phyloP scores from a whole-genome alignment of 2,113 vertebrate species.

The Vidua macroura region DNA sequence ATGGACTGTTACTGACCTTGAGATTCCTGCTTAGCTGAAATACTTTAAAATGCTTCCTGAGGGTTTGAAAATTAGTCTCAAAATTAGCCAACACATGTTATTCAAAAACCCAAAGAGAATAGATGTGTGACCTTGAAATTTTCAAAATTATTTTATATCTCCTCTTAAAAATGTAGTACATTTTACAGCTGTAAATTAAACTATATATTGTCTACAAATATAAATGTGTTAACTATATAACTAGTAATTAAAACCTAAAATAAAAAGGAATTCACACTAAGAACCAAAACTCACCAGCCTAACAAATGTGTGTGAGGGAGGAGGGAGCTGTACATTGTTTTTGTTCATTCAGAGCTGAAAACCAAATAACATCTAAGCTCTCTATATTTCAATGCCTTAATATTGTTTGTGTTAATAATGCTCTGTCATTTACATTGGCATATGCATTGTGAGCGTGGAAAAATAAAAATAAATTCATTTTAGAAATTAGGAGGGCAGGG shows the following conservation, averaged over 20 bases:
- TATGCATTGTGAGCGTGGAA: accelerated
- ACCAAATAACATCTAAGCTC: not conserved
- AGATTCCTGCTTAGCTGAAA: not conserved
- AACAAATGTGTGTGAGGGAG: not conserved
- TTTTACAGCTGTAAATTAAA: not conserved
- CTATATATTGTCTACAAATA: too few species aligned
- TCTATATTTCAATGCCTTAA: not conserved
- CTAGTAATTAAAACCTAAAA: not conserved
- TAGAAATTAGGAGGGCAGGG: not conserved
- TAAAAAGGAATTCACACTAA: not conserved
- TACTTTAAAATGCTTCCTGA: not conserved
- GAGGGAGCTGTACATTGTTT: not conserved
- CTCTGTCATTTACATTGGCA: not conserved
- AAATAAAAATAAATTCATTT: conserved; percentile 8
- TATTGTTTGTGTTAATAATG: not conserved
- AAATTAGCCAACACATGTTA: not conserved
- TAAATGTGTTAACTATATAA: not conserved
- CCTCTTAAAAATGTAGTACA: not conserved
- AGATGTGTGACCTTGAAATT: not conserved
- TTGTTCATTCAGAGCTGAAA: not conserved
- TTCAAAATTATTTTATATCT: not conserved
- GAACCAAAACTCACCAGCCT: not conserved
- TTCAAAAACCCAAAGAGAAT: not conserved
- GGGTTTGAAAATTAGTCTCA: not conserved
- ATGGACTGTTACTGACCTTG: not conserved